Conservation (phyloP, 1,140 invertebrate genomes). For the Homalodisca vitripennis region DNA sequence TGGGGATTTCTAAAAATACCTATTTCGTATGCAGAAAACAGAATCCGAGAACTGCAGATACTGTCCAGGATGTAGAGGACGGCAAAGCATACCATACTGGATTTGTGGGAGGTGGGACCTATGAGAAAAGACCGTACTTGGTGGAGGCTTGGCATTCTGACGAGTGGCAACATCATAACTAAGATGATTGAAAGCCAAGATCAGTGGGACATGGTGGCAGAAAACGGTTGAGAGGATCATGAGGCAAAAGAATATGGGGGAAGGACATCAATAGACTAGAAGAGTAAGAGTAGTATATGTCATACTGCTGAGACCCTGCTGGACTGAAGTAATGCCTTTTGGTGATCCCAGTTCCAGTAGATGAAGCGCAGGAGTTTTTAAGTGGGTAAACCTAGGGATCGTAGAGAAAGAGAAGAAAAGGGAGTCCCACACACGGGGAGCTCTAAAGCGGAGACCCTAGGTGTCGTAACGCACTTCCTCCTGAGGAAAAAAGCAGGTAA, state of each 20-base stretch:
- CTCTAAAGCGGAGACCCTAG: background rate
- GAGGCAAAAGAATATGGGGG: background rate
- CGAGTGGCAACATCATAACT: background rate
- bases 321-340: background rate
- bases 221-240: background rate
- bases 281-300: background rate
- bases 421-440: background rate
- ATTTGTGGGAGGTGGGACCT: background rate
- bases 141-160: background rate
- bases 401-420: background rate
- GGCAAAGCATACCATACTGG: background rate
- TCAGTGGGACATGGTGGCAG: background rate
- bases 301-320: background rate
- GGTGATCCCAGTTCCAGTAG: background rate
- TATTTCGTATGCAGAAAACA: background rate
- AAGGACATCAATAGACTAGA: background rate
- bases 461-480: no score
- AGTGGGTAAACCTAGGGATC: background rate
- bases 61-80: background rate
- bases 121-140: background rate
- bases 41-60: background rate
- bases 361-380: background rate
- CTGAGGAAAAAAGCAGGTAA: no score
- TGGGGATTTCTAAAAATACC: background rate
- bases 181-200: background rate